These are phyloP conservation scores for Phymatocera aterrima DNA, from an alignment of 2,888 invertebrate genomes.

Conservation along the genomic window DNA sequence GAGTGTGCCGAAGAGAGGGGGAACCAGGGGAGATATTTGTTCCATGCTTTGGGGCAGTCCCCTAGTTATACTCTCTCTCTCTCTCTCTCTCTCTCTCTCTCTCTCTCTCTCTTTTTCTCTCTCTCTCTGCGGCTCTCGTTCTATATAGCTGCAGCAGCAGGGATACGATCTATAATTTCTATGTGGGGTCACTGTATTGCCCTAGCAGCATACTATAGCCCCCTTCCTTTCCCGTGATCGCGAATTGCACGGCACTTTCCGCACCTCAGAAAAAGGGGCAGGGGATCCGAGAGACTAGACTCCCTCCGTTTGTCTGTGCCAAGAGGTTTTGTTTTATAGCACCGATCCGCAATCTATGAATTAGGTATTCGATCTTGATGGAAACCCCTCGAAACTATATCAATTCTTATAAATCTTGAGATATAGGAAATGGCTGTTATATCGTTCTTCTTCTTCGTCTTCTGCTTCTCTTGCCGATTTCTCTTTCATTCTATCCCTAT, in stretches of 20 bases:
- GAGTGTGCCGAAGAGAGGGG: slow-evolving; percentile 42
- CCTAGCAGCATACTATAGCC: slow-evolving; percentile 53
- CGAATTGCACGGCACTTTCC: slow-evolving; percentile 25
- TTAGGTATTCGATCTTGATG: neutral
- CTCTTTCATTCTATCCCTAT: too few species aligned
- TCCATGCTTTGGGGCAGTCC: slow-evolving; percentile 54
- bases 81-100: slow-evolving; percentile 37
- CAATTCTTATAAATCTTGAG: neutral
- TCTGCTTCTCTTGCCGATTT: neutral
- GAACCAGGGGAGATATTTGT: slow-evolving; percentile 59
- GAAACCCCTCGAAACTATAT: neutral
- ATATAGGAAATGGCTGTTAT: too few species aligned
- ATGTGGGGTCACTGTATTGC: slow-evolving; percentile 59
- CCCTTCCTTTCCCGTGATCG: too few species aligned
- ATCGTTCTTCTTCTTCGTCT: too few species aligned
- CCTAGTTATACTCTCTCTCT: slow-evolving; percentile 41
- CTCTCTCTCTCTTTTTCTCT: slow-evolving; percentile 40
- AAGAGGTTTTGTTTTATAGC: neutral
- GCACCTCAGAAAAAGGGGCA: slow-evolving; percentile 10
- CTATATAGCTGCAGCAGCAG: too few species aligned
- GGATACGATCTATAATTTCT: slow-evolving; percentile 50
- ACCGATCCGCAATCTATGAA: neutral
- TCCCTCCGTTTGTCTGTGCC: slow-evolving; percentile 1
- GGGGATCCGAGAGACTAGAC: slow-evolving; percentile 1
- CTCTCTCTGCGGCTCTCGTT: too few species aligned